Percentiles rank a stretch among this genome's conserved stretches.
Conservation (phyloP, 1,140 invertebrate species). For the Telenomus remus region DNA sequence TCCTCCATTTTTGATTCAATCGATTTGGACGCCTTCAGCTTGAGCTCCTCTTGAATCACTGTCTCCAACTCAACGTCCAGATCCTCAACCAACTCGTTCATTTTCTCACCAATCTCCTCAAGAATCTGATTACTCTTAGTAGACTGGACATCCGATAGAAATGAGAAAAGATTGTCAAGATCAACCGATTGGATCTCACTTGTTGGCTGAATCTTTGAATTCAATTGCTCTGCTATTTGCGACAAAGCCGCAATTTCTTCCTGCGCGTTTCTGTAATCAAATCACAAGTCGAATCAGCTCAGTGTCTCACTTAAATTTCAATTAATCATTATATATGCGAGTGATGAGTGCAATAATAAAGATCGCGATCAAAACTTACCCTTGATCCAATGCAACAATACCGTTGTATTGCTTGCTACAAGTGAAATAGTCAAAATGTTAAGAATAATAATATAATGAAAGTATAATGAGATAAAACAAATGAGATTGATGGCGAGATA, state of each 20-base stretch:
- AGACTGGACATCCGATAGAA: constrained; percentile 88
- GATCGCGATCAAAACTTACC: constrained; percentile 68
- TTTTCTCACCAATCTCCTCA: constrained; percentile 89
- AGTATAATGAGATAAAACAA: no score
- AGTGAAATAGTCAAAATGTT: constrained; percentile 54
- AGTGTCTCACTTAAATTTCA: no score
- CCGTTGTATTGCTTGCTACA: constrained; percentile 76
- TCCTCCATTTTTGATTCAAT: constrained; percentile 64
- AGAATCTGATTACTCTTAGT: constrained; percentile 81
- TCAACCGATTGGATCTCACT: constrained; percentile 84
- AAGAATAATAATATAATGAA: constrained; percentile 56
- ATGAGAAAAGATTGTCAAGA: constrained; percentile 94
- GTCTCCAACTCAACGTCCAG: constrained; percentile 83
- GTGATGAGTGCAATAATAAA: no score
- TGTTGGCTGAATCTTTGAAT: constrained; percentile 76
- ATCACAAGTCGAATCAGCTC: no score
- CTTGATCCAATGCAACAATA: constrained; percentile 76
- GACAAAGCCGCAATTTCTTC: constrained; percentile 85
- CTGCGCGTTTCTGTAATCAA: constrained; percentile 80
- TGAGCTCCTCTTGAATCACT: constrained; percentile 78
- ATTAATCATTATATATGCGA: no score
- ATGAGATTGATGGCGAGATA: no score
- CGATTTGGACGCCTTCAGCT: constrained; percentile 66
- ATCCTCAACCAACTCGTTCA: constrained; percentile 88
- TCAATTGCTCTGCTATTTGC: constrained; percentile 85